Evolutionary conservation across 2,797 vertebrate species (phyloP), one percentile per base, ranked within the genome.

Genomic region (Artibeus lituratus): DNA sequence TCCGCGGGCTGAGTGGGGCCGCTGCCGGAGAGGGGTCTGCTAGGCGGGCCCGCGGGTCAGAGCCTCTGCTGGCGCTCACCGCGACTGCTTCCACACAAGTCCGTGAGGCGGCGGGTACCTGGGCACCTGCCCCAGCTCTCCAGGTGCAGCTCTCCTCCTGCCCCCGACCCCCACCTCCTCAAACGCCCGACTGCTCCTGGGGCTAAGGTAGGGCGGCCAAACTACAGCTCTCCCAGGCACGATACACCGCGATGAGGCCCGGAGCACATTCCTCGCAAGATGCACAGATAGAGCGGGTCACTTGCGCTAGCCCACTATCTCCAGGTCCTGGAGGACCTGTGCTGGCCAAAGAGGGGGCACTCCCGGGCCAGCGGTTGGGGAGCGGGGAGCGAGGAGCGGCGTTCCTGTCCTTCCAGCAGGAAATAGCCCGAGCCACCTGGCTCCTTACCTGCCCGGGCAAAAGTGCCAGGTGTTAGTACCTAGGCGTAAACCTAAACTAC

Each of bases 261-360:
- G 42, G 87, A 67, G 88, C 81, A 90, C 94, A 94, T 95, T 97
- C 92, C 87, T 94, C 44, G 15, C 53, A 87, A 96, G 94, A 94
- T 88, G 81, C 82, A 85, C 3, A 95, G 94, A 94, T 85, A 90
- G 24, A 10, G 77, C 14, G 37, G 81, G 59, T 85, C 59, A 7
- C 51, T 5, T 1, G 87, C n/a, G 59, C 72, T 87, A 59, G 77
- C 77, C 67, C 69, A 47, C 96, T 69, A 51, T 72, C 76, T 74
- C 85, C 15, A 10, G 2, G 21, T 62, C 74, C 62, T 18, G 49
- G 39, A 42, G 39, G 21, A 69, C 74, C 62, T 18, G 49, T 57
- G 24, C 11, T 1, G 35, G 81, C 55, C 92, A 49, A 51, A 51
- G 35, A 26, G 11, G 39, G 62, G 47, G 4, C 9, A 26, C 47